Evolutionary conservation across 2,113 vertebrate species (phyloP), one percentile per base, ranked within the genome.

Genomic region (Ophthalmolycus amberensis): DNA sequence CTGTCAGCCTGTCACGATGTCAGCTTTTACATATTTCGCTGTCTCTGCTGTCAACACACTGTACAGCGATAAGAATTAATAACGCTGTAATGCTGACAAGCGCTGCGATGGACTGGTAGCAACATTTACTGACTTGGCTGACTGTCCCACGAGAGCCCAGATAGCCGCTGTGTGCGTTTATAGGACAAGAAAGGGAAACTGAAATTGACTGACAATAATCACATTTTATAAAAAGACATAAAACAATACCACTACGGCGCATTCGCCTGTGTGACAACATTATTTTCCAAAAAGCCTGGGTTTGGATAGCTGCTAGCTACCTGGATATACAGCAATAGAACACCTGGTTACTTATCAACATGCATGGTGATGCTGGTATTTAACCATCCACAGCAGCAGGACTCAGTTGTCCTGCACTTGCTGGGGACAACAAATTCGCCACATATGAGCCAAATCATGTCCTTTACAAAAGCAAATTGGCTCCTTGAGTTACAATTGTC

Each of bases 1-100:
- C 87, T 74, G 88, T 90, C 91, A 90, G 86, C 71, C 82, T 82
- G 82, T 92, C 91, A 87, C 77, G 0, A 54, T 85, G 87, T 89
- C 89, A 89, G 75, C 86, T 76, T 84, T 80, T 82, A 91, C 83
- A 85, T 73, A 85, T 89, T 88, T 67, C 37, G 85, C 85, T 58
- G 85, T 84, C 87, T 84, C 54, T 63, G 82, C 89, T 91, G 92
- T 92, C 89, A 90, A 76, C 73, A 50, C 66, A 59, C 79, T 69
- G 75, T 71, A 86, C 76, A 1, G 54, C 60, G 62, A 65, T 56
- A 65, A 83, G 81, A 91, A 86, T 83, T 85, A 85, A 90, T 86
- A 82, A 89, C 22, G 73, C 84, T 10, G 82, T 77, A 83, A 69
- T 6, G 42, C 88, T 90, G 91, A 91, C 91, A 90, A 83, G 88